Base-by-base conservation (phyloP, 2,888 invertebrate species). In the Ennomos erosarius region DNA sequence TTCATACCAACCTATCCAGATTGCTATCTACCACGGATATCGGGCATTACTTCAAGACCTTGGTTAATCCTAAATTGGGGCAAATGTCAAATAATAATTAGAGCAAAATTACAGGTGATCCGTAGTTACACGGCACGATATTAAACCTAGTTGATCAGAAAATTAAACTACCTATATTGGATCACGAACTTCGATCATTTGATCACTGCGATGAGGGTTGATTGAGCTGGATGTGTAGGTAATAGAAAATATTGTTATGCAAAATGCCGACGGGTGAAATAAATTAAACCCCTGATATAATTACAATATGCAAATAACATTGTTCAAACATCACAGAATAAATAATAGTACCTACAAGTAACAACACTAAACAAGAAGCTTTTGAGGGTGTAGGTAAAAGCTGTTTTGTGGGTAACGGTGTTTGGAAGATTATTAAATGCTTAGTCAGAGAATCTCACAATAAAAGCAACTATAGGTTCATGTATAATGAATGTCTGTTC, bases 1-100 rank as follows among this genome's bases (percentile, higher is more conserved):
- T n/a, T 16, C 16, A 16, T 16, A 16, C 16, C 16, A 26, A 6
- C 6, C 26, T 26, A 6, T 26, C 5, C 26, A 26, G 26, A 0
- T 26, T 26, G 26, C 5, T 26, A 26, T 3, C 5, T 26, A 26
- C 5, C 1, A 26, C 26, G 5, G 26, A 1, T 16, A 26, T 26
- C 26, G 3, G 26, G 26, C 1, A 26, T 26, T 26, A 26, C 26
- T 26, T 3, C 26, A 26, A 6, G 26, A 26, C 26, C 26, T 26
- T 54, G 48, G 51, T 55, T 53, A 48, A 50, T 46, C 10, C 26
- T 39, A 37, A 59, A 59, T 46, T 55, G 50, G 59, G 59, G 55
- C 59, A 55, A 50, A 50, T 35, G 59, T 59, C 59, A 55, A 50
- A 50, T 35, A 44, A 61, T 56, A 43, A 55, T 61, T 50, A 53